Evolutionary conservation across 2,888 invertebrate genomes (phyloP).

Genomic region (Brenthis ino): DNA sequence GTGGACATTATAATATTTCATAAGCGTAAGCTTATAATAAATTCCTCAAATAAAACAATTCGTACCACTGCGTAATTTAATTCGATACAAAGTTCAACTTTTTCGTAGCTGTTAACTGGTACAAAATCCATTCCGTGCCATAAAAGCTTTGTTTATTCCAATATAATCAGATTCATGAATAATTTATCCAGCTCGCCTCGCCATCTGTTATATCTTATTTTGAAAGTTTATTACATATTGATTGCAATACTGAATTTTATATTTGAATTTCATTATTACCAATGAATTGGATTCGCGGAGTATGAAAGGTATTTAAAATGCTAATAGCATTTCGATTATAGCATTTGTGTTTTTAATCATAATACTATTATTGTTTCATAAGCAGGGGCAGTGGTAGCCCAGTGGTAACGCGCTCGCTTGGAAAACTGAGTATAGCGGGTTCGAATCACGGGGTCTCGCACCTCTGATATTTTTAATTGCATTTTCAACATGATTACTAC

Average conservation of each 20-base stretch:
- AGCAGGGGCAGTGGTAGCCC: too few relatives aligned
- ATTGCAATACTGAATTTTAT: conserved; percentile 28
- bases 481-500: too few relatives aligned
- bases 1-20: too few relatives aligned
- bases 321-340: background rate
- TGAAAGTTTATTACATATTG: conserved; percentile 32
- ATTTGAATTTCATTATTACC: conserved; percentile 21
- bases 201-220: conserved; percentile 33
- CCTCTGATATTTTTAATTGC: too few relatives aligned
- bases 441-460: too few relatives aligned
- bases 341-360: background rate
- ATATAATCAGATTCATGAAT: conserved; percentile 37
- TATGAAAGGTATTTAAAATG: conserved; percentile 17
- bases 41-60: background rate
- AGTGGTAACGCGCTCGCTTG: too few relatives aligned
- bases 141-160: conserved; percentile 34
- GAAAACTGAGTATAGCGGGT: too few relatives aligned
- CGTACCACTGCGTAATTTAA: background rate
- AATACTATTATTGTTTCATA: too few relatives aligned
- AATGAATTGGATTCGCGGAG: conserved; percentile 1
- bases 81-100: conserved; percentile 3
- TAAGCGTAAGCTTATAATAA: too few relatives aligned
- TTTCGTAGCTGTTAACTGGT: conserved; percentile 19
- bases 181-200: conserved; percentile 31
- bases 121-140: conserved; percentile 26